Percentiles rank a stretch among this genome's conserved stretches.
These are phyloP conservation scores for Camptogramma bilineatum DNA, from an alignment of 2,888 invertebrate genomes.

Conservation along the genomic window DNA sequence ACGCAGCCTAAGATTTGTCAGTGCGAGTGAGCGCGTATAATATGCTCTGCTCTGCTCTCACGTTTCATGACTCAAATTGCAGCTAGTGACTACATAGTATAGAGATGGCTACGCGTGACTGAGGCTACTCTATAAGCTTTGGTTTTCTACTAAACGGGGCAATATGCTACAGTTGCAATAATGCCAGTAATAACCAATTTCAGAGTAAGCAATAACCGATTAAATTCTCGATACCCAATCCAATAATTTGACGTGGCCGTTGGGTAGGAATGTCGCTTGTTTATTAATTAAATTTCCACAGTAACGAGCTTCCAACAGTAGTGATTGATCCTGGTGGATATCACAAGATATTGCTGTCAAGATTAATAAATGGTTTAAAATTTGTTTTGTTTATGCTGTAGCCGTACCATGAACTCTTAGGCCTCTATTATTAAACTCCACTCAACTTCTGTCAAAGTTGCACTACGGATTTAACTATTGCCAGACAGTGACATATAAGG, in stretches of 20 bases:
- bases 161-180: background rate
- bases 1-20: too few species aligned
- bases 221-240: constrained; percentile 25
- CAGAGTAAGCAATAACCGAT: constrained; percentile 27
- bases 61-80: too few species aligned
- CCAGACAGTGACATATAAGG: too few species aligned
- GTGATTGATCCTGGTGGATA: background rate
- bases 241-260: constrained; percentile 17
- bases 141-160: background rate
- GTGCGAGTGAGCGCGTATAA: too few species aligned
- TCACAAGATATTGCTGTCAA: background rate
- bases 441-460: too few species aligned
- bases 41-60: too few species aligned
- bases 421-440: too few species aligned
- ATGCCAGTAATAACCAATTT: constrained; percentile 1
- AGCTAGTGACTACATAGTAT: background rate
- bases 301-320: background rate
- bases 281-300: constrained; percentile 26
- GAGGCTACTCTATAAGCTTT: background rate
- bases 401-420: too few species aligned
- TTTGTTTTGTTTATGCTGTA: too few species aligned
- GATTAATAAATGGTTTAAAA: too few species aligned
- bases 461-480: too few species aligned
- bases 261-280: constrained; percentile 14
- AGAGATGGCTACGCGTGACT: background rate